A percentile compares a stretch with the other conserved stretches of the same genome.
Conservation (phyloP, 2,888 invertebrate species). For the Ceratothoa steindachneri region DNA sequence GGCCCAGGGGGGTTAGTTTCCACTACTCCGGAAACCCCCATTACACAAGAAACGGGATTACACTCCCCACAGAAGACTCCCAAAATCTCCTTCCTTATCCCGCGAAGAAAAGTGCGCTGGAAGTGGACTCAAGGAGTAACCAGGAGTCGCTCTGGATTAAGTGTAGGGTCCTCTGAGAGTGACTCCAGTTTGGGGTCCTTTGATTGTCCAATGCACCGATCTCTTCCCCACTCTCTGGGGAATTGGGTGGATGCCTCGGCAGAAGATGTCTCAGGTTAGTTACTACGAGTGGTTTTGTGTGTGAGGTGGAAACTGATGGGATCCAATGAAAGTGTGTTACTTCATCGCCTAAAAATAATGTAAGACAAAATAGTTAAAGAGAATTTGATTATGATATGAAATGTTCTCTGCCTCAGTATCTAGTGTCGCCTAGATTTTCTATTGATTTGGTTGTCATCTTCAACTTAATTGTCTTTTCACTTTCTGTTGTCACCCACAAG, state of each 20-base stretch:
- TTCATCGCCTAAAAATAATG: too few species aligned
- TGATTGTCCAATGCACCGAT: conserved; percentile 27
- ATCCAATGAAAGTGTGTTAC: too few species aligned
- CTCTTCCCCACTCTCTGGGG: conserved; percentile 38
- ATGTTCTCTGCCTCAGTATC: too few species aligned
- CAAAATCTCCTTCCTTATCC: conserved; percentile 34
- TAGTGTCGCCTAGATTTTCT: too few species aligned
- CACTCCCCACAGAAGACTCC: conserved; percentile 20
- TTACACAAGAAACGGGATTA: neutral
- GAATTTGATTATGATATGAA: too few species aligned
- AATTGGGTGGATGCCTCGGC: neutral
- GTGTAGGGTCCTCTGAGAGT: conserved; percentile 31
- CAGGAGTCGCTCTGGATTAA: conserved; percentile 32
- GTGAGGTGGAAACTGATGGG: too few species aligned
- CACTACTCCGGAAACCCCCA: neutral
- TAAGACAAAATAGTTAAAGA: too few species aligned
- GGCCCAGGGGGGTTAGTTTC: conserved; percentile 30
- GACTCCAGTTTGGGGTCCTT: conserved; percentile 28
- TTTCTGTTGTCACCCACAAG: too few species aligned
- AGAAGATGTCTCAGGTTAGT: neutral
- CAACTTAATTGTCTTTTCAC: too few species aligned
- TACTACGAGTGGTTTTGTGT: too few species aligned
- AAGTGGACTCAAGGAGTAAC: conserved; percentile 21
- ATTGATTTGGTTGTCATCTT: too few species aligned
- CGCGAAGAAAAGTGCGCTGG: conserved; percentile 23